A percentile compares a stretch with the other conserved stretches of the same genome.
These are phyloP conservation scores for Phalanger gymnotis DNA, from an alignment of 2,797 vertebrate genomes.

Conservation along the genomic window DNA sequence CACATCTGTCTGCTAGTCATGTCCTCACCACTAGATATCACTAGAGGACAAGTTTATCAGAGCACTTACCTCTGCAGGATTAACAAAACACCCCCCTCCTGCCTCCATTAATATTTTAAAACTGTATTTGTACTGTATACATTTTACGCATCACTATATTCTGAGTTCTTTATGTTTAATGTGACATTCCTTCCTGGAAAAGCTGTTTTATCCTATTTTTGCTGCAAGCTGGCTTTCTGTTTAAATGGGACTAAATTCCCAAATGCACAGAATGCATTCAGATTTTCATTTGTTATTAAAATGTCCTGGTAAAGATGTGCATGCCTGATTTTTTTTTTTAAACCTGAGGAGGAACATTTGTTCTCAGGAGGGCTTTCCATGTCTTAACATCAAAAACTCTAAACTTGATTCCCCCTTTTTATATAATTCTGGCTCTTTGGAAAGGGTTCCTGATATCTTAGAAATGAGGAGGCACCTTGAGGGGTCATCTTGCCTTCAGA, in stretches of 20 bases:
- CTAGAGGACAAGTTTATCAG: slow-evolving; percentile 70
- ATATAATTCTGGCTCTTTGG: not conserved
- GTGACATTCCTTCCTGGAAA: slow-evolving; percentile 35
- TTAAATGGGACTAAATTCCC: not conserved
- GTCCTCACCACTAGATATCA: slow-evolving; percentile 80
- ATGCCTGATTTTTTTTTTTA: not conserved
- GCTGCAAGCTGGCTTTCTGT: slow-evolving; percentile 9
- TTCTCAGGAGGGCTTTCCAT: slow-evolving; percentile 7
- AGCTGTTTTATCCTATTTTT: slow-evolving; percentile 14
- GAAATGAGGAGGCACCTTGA: not conserved
- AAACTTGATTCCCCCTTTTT: not conserved
- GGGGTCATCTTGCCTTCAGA: not conserved
- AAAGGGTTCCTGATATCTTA: not conserved
- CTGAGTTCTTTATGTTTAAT: not conserved
- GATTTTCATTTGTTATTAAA: slow-evolving; percentile 38
- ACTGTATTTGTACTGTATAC: slow-evolving; percentile 8
- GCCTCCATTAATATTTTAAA: not conserved
- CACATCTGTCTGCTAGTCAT: not conserved
- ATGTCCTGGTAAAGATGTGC: not conserved
- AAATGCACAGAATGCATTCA: not conserved
- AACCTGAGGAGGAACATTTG: not conserved
- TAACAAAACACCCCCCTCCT: fast-evolving
- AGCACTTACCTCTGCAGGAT: fast-evolving
- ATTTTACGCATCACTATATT: slow-evolving; percentile 56
- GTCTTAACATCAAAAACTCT: not conserved